Percentiles rank a stretch among this genome's conserved stretches.
These are phyloP conservation scores for Pachypeltis micranthus DNA, from an alignment of 1,140 invertebrate genomes.

Conservation along the genomic window DNA sequence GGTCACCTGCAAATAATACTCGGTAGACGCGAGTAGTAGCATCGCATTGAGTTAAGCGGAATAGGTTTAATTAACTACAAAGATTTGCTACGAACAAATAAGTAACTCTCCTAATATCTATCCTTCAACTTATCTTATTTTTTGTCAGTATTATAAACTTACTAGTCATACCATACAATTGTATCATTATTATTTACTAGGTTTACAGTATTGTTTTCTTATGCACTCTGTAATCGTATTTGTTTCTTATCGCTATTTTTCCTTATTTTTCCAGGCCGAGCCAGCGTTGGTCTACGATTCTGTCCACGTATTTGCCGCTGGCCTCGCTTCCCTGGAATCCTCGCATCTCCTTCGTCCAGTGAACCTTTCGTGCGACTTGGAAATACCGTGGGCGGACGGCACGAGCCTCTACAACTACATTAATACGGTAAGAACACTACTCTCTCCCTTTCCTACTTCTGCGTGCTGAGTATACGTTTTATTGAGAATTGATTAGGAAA, in stretches of 20 bases:
- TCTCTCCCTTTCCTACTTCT: no score
- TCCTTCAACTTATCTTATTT: neutral
- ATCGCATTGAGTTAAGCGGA: no score
- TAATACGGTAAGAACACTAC: slow-evolving; percentile 58
- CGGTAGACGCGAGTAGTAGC: no score
- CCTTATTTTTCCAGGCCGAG: slow-evolving; percentile 57
- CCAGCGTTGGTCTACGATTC: slow-evolving; percentile 85
- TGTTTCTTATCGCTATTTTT: neutral
- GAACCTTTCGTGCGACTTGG: slow-evolving; percentile 72
- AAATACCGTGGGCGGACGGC: slow-evolving; percentile 75
- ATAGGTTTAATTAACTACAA: no score
- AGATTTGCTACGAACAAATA: no score
- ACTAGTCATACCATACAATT: no score
- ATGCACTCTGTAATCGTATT: no score
- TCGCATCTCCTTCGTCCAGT: slow-evolving; percentile 48
- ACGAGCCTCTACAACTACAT: slow-evolving; percentile 80
- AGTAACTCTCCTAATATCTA: neutral
- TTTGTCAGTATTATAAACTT: neutral
- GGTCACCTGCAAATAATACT: no score
- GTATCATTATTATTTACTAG: no score
- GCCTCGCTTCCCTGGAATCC: slow-evolving; percentile 57
- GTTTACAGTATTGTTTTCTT: neutral
- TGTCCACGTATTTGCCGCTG: slow-evolving; percentile 74
- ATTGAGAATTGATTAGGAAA: no score
- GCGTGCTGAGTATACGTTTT: no score